Evolutionary conservation across 2,888 invertebrate genomes (phyloP).

Genomic region (Brachycybe producta): DNA sequence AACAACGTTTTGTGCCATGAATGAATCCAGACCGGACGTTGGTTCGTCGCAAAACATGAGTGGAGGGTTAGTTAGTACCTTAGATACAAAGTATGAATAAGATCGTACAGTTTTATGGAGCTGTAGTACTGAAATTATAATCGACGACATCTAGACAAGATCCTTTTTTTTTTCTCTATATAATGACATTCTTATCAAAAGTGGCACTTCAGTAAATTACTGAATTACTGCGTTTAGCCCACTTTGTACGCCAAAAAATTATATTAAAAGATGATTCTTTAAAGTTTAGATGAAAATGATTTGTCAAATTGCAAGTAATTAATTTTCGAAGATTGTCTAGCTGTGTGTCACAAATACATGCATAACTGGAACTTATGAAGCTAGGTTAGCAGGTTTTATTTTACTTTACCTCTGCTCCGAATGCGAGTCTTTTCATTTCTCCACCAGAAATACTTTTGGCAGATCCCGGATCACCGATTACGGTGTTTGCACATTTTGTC

Average conservation of each 20-base stretch:
- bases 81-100: neutral
- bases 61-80: slow-evolving; percentile 70
- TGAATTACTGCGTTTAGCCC: neutral
- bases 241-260: neutral
- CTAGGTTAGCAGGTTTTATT: neutral
- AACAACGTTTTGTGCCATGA: slow-evolving; percentile 89
- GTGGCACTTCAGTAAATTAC: neutral
- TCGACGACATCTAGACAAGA: too few relatives aligned
- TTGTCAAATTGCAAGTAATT: too few relatives aligned
- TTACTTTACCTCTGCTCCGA: slow-evolving; percentile 72
- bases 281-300: too few relatives aligned
- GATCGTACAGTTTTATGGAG: neutral
- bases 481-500: slow-evolving; percentile 75
- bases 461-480: slow-evolving; percentile 75
- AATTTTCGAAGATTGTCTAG: too few relatives aligned
- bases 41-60: slow-evolving; percentile 95
- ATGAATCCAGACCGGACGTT: slow-evolving; percentile 90
- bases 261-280: too few relatives aligned
- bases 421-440: slow-evolving; percentile 85
- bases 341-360: too few relatives aligned
- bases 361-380: too few relatives aligned
- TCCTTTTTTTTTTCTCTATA: neutral
- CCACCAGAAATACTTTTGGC: slow-evolving; percentile 91
- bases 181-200: slow-evolving; percentile 8
- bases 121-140: neutral